Evolutionary conservation across 2,113 vertebrate species (phyloP).

Genomic region (Fregata magnificens): DNA sequence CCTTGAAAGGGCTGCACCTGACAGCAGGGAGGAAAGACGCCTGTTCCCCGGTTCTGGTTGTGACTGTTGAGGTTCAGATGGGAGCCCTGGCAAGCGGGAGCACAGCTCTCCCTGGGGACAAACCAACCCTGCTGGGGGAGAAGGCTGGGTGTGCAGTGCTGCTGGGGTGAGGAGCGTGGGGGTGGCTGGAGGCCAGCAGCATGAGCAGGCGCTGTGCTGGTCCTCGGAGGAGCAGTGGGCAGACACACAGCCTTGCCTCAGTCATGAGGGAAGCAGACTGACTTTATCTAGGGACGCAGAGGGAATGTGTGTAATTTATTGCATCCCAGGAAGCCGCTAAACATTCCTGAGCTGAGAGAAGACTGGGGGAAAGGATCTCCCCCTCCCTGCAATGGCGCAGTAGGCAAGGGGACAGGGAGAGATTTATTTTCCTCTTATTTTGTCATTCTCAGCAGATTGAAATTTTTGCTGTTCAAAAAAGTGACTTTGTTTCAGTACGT

Average conservation of each 20-base stretch:
- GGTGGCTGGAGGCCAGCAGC: background rate
- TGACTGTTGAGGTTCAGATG: background rate
- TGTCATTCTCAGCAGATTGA: background rate
- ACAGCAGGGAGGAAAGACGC: background rate
- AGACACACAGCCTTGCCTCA: background rate
- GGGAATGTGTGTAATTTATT: background rate
- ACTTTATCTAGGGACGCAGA: background rate
- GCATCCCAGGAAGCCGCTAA: background rate
- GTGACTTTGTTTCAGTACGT: background rate
- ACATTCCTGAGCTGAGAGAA: background rate
- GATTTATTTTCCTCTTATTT: background rate
- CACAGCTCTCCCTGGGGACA: background rate
- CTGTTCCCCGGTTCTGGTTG: background rate
- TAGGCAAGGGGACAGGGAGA: background rate
- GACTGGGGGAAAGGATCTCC: background rate
- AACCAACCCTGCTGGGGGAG: accelerated
- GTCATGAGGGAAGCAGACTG: background rate
- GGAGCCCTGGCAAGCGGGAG: accelerated
- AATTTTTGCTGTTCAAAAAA: background rate
- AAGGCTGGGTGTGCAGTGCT: background rate
- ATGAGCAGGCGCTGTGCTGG: accelerated
- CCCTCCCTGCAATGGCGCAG: background rate
- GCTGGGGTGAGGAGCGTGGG: background rate
- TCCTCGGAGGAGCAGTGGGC: background rate
- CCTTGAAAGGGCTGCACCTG: background rate